A percentile compares a stretch with the other conserved stretches of the same genome.
These are phyloP conservation scores for Sesia bembeciformis DNA, from an alignment of 2,888 invertebrate genomes.

Conservation along the genomic window DNA sequence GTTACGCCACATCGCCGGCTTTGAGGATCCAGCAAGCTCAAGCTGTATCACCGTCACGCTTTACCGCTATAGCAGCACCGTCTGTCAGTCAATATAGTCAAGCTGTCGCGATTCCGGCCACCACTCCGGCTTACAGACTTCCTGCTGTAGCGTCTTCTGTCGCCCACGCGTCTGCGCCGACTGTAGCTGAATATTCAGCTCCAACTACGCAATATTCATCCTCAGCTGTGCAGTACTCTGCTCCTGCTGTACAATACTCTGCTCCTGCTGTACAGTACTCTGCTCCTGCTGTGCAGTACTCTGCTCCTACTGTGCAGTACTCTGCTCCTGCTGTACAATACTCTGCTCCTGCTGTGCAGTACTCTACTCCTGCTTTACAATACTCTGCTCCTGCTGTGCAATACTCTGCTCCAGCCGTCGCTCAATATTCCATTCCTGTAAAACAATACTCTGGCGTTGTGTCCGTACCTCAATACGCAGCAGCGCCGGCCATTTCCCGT, in stretches of 20 bases:
- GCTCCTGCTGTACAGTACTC: slow-evolving; percentile 13
- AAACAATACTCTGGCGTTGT: not conserved
- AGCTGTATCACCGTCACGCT: slow-evolving; percentile 20
- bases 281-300: slow-evolving; percentile 12
- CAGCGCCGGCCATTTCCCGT: slow-evolving; percentile 9
- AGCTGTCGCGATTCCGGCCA: slow-evolving; percentile 4
- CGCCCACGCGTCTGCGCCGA: slow-evolving; percentile 5
- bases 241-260: slow-evolving; percentile 28
- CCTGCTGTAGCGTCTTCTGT: slow-evolving; percentile 25
- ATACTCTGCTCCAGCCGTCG: slow-evolving; percentile 14
- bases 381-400: slow-evolving; percentile 18
- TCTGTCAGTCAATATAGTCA: slow-evolving; percentile 34
- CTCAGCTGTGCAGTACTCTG: slow-evolving; percentile 1
- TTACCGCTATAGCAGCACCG: slow-evolving; percentile 12
- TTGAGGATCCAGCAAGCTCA: slow-evolving; percentile 31
- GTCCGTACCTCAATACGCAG: slow-evolving; percentile 18
- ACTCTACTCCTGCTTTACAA: slow-evolving; percentile 10
- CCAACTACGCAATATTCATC: slow-evolving; percentile 12
- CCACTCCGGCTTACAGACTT: slow-evolving; percentile 13
- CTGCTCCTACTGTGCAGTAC: slow-evolving; percentile 17
- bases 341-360: slow-evolving; percentile 10
- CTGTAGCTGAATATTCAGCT: slow-evolving; percentile 13
- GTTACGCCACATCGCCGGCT: slow-evolving; percentile 49
- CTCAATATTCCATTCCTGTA: slow-evolving; percentile 13
- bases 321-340: slow-evolving; percentile 5